Conservation (phyloP, 2,888 invertebrate genomes). For the Coelinius sp. region DNA sequence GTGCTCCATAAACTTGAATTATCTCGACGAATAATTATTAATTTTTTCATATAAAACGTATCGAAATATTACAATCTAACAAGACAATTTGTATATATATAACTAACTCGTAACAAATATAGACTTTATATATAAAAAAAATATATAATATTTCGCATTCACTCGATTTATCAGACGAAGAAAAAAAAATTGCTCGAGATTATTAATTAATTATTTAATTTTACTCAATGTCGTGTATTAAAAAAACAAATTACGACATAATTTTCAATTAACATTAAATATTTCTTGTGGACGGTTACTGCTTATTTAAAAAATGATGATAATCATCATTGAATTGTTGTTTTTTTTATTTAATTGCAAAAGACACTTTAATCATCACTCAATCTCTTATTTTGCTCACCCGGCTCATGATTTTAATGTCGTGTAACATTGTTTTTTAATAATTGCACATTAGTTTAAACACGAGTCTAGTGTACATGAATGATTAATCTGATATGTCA, state of each 20-base stretch:
- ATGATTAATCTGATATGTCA: slow-evolving; percentile 63
- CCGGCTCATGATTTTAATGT: slow-evolving; percentile 9
- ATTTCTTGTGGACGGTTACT: slow-evolving; percentile 69
- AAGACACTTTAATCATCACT: slow-evolving; percentile 58
- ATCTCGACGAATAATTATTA: not conserved
- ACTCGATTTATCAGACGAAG: slow-evolving; percentile 27
- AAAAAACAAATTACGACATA: slow-evolving; percentile 59
- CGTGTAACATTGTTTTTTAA: slow-evolving; percentile 14
- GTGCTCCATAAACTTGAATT: not conserved
- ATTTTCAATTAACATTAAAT: slow-evolving; percentile 56
- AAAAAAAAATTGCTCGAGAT: slow-evolving; percentile 16
- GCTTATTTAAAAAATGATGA: slow-evolving; percentile 58
- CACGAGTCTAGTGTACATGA: slow-evolving; percentile 30
- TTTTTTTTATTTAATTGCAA: too few species aligned
- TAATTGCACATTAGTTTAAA: slow-evolving; percentile 21
- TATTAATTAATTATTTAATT: slow-evolving; percentile 23
- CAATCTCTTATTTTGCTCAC: slow-evolving; percentile 41
- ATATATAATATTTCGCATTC: slow-evolving; percentile 49
- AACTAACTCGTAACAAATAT: slow-evolving; percentile 67
- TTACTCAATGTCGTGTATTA: slow-evolving; percentile 17
- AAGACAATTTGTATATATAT: slow-evolving; percentile 57
- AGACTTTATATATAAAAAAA: slow-evolving; percentile 65
- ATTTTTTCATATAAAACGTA: slow-evolving; percentile 56
- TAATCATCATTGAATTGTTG: slow-evolving; percentile 50
- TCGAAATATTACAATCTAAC: slow-evolving; percentile 62